Conservation (phyloP, 2,888 invertebrate species). For the Alsophila aescularia region DNA sequence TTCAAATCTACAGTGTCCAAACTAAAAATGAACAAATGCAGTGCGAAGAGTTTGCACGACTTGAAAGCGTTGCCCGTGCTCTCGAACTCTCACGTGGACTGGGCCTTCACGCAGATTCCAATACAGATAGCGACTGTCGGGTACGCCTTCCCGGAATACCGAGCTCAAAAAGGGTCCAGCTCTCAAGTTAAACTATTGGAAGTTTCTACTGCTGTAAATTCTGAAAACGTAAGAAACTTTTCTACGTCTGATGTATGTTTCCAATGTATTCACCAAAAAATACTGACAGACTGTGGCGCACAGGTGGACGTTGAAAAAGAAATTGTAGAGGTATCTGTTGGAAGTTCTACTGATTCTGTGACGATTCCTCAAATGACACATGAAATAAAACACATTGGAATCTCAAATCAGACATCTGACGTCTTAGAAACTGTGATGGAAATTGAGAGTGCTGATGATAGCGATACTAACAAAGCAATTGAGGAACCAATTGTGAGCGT, state of each 20-base stretch:
- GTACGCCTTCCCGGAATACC: constrained; percentile 56
- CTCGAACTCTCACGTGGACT: constrained; percentile 53
- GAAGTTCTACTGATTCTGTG: not conserved
- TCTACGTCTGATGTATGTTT: constrained; percentile 35
- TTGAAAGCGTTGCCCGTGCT: constrained; percentile 46
- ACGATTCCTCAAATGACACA: not conserved
- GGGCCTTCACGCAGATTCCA: constrained; percentile 56
- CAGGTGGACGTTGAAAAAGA: constrained; percentile 16
- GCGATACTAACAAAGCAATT: not conserved
- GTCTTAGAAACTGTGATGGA: not conserved
- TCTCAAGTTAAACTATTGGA: constrained; percentile 33
- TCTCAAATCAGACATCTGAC: not conserved
- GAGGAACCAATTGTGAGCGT: not conserved
- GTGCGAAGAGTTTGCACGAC: constrained; percentile 43
- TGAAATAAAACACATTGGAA: not conserved
- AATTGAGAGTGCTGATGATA: not conserved
- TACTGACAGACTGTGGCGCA: constrained; percentile 4
- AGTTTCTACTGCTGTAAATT: not conserved
- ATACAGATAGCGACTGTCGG: constrained; percentile 67
- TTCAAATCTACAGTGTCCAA: constrained; percentile 54
- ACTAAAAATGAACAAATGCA: constrained; percentile 38
- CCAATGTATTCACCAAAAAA: constrained; percentile 28
- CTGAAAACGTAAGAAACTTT: constrained; percentile 12
- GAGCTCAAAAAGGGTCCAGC: constrained; percentile 27
- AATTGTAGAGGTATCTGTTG: not conserved